Conservation (phyloP, 2,797 vertebrate genomes). For the Gambusia yucatana region DNA sequence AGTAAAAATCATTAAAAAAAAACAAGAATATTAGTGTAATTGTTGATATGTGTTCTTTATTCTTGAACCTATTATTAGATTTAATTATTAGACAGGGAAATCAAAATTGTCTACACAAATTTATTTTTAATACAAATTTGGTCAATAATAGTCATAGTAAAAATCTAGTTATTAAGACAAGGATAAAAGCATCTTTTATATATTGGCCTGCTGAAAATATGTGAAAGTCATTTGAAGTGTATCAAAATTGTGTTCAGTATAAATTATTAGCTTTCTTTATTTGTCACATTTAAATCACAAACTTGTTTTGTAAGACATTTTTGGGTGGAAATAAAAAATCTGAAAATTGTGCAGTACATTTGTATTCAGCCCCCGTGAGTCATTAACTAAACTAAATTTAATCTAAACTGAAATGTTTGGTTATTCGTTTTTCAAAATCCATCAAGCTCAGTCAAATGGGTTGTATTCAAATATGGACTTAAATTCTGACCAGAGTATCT, state of each 20-base stretch:
- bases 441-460: background rate
- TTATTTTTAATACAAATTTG: background rate
- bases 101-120: background rate
- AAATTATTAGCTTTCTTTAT: background rate
- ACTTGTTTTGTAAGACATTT: background rate
- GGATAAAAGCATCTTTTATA: background rate
- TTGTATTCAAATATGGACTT: background rate
- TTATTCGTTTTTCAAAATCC: background rate
- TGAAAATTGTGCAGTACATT: background rate
- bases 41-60: background rate
- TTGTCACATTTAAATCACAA: background rate
- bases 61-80: background rate
- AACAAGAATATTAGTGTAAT: background rate
- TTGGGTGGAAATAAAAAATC: background rate
- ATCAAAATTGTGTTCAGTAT: background rate
- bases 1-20: background rate
- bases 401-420: background rate
- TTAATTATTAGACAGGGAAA: background rate
- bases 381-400: background rate
- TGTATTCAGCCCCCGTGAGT: background rate
- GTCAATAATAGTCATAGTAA: background rate
- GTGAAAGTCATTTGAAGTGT: background rate
- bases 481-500: background rate
- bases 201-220: conserved; percentile 2
- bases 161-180: background rate